Evolutionary conservation across 1,140 invertebrate genomes (phyloP).

Genomic region (Heliconius hewitsoni): DNA sequence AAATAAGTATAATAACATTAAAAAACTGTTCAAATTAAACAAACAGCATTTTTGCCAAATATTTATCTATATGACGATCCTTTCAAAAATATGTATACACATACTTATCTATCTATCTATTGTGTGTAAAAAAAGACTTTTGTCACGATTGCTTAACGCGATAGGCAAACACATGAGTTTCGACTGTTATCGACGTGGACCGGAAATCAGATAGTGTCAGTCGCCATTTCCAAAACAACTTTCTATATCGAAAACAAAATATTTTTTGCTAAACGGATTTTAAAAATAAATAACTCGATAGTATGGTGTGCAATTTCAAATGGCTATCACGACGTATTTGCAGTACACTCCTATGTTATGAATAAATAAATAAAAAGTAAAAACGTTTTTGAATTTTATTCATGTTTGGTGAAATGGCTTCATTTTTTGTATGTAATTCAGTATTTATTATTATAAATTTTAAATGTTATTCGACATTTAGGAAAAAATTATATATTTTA

Average conservation of each 20-base stretch:
- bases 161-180: constrained; percentile 38
- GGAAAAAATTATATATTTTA: too few species aligned
- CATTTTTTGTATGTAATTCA: not conserved
- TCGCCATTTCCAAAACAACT: constrained; percentile 34
- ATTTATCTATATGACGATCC: not conserved
- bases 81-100: not conserved
- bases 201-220: constrained; percentile 42
- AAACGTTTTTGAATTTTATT: not conserved
- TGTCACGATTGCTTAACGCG: constrained; percentile 31
- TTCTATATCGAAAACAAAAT: constrained; percentile 35
- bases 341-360: constrained; percentile 2
- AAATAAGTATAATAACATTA: not conserved
- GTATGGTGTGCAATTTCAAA: constrained; percentile 27
- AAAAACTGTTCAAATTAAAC: not conserved
- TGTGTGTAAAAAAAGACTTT: constrained; percentile 9
- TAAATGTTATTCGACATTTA: too few species aligned
- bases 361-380: not conserved
- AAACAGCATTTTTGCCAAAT: not conserved
- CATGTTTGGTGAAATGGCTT: not conserved
- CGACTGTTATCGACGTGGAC: constrained; percentile 41
- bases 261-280: constrained; percentile 32
- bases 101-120: not conserved
- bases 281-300: constrained; percentile 36
- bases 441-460: too few species aligned
- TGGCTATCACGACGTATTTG: constrained; percentile 6